Conservation (phyloP, 1,140 invertebrate genomes). For the Asobara japonica region DNA sequence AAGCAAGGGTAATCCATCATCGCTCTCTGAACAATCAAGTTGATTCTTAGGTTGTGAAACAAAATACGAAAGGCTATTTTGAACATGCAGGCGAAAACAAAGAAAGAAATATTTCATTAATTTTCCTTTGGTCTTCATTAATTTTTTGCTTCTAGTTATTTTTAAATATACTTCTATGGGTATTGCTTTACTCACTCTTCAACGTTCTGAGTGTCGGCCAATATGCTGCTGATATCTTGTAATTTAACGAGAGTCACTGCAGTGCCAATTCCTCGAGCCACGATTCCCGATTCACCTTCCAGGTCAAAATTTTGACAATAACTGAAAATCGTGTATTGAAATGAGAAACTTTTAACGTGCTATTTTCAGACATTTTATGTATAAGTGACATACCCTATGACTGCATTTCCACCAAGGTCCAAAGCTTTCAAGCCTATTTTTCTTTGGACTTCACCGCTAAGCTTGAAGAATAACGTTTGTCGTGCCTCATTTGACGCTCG, state of each 20-base stretch:
- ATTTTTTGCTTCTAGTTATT: neutral
- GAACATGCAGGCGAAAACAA: slow-evolving; percentile 46
- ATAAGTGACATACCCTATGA: slow-evolving; percentile 76
- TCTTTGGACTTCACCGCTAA: slow-evolving; percentile 93
- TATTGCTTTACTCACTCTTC: slow-evolving; percentile 73
- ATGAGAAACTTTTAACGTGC: too few relatives aligned
- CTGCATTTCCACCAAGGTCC: slow-evolving; percentile 94
- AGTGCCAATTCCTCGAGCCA: slow-evolving; percentile 92
- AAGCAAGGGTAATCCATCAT: slow-evolving; percentile 49
- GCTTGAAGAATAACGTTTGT: slow-evolving; percentile 94
- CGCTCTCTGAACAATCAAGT: slow-evolving; percentile 49
- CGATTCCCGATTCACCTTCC: slow-evolving; percentile 96
- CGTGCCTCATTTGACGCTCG: slow-evolving; percentile 96
- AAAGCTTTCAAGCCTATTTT: slow-evolving; percentile 95
- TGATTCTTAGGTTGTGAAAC: slow-evolving; percentile 49
- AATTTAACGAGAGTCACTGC: slow-evolving; percentile 80
- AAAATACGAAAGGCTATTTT: slow-evolving; percentile 51
- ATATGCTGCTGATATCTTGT: slow-evolving; percentile 59
- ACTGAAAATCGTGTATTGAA: slow-evolving; percentile 57
- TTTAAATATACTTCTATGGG: neutral
- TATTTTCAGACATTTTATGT: too few relatives aligned
- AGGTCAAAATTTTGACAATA: slow-evolving; percentile 96
- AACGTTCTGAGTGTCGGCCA: slow-evolving; percentile 59
- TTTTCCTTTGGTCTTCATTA: neutral
- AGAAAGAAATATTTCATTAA: slow-evolving; percentile 42